These are phyloP conservation scores for Drosophila kikkawai DNA, from an alignment of 1,140 invertebrate genomes.

Conservation along the genomic window DNA sequence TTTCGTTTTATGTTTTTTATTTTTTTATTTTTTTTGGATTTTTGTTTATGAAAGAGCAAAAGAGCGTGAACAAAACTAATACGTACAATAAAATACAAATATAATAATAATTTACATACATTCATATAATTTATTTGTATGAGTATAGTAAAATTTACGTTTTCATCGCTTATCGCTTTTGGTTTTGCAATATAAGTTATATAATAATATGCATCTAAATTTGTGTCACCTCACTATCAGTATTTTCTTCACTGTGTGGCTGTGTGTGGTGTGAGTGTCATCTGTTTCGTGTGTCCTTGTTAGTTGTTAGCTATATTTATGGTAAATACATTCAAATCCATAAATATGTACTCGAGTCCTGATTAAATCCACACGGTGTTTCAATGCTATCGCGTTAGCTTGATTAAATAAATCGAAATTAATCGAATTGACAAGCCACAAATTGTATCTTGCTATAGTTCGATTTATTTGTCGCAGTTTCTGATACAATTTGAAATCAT, in stretches of 20 bases:
- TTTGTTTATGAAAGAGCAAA: slow-evolving; percentile 84
- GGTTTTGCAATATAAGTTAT: slow-evolving; percentile 52
- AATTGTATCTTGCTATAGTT: too few species aligned
- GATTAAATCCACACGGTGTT: neutral
- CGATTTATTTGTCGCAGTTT: neutral
- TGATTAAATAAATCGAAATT: neutral
- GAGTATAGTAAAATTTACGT: slow-evolving; percentile 72
- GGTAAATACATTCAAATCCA: slow-evolving; percentile 44
- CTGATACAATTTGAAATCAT: neutral
- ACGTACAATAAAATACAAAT: slow-evolving; percentile 84
- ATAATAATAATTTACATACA: slow-evolving; percentile 79
- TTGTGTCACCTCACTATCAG: slow-evolving; percentile 27
- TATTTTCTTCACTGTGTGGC: slow-evolving; percentile 6
- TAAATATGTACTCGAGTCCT: slow-evolving; percentile 5
- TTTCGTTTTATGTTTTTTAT: slow-evolving; percentile 37
- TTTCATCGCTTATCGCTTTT: slow-evolving; percentile 40
- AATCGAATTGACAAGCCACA: neutral
- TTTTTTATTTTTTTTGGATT: slow-evolving; percentile 27
- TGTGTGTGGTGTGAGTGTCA: neutral
- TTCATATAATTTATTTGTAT: slow-evolving; percentile 73
- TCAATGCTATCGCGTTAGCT: neutral
- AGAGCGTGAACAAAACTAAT: slow-evolving; percentile 84
- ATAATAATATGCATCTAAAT: slow-evolving; percentile 65
- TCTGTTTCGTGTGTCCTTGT: slow-evolving; percentile 16
- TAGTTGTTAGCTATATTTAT: slow-evolving; percentile 32